Base-by-base conservation (phyloP, 2,113 vertebrate species). In the Candoia aspera region DNA sequence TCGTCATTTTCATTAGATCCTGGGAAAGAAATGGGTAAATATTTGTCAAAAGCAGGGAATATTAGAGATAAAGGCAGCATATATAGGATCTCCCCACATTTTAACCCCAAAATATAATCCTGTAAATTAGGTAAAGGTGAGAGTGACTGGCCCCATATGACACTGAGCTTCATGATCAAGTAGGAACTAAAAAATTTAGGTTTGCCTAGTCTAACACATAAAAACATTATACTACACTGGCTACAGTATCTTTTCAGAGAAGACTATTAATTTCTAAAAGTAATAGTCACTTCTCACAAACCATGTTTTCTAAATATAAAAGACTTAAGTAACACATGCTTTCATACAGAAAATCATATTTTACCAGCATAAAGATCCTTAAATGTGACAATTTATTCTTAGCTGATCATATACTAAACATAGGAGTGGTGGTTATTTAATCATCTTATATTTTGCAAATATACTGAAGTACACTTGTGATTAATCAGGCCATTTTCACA, bases 1-100 rank as follows among this genome's bases (percentile, higher is more conserved):
- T 99, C 98, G 91, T 97, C 96, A 93, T 98, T 97, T 93, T 98
- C 98, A 87, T 95, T 96, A 95, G 96, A 97, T 94, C 98, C 99
- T 98, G 64, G 37, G 88, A 46, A 92, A 88, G 90, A 79, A 86
- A 93, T 17, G 21, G 94, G 93, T 93, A 88, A 60, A 60, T 1
- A 6, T 26, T 57, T 68, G 85, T 90, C 92, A 60, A 92, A 88
- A 55, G 6, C 23, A 49, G 33, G 90, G 92, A 37, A 1, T 53
- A 85, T 42, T 33, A 79, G 42, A 79, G 42, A 79, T 42, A 79
- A 2, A 79, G 8, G 33, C 8, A 42, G 17, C 17, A 42, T 79
- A 79, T 33, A 79, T 79, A 42, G 73, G 17, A 42, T 42, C 73
- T 79, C 8, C 33, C 73, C 73, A 42, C 37, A 42, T 42, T 42